These are phyloP conservation scores for Dasypus novemcinctus DNA, from an alignment of 2,113 vertebrate species.

Conservation along the genomic window DNA sequence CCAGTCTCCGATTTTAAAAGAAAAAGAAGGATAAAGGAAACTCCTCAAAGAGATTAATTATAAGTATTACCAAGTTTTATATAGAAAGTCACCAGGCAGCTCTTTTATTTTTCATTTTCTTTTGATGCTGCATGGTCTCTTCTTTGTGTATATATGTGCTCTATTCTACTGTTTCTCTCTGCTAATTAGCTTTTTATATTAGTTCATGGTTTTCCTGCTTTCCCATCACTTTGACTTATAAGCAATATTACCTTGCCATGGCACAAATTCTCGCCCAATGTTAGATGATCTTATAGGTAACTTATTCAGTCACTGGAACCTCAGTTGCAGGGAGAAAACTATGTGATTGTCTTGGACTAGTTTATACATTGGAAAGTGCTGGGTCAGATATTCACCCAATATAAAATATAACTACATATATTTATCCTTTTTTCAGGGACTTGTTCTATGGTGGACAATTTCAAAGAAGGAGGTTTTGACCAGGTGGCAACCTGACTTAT, in stretches of 20 bases:
- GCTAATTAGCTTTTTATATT: not conserved
- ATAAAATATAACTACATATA: not conserved
- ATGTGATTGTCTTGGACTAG: not conserved
- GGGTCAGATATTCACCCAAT: not conserved
- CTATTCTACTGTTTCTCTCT: not conserved
- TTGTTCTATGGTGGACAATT: not conserved
- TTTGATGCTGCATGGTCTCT: not conserved
- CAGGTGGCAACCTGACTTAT: not conserved
- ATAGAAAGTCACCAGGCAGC: not conserved
- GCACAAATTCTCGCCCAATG: not conserved
- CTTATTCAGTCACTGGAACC: not conserved
- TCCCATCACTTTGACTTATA: not conserved
- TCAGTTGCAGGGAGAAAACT: not conserved
- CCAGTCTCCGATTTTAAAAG: not conserved
- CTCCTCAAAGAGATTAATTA: not conserved
- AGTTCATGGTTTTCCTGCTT: not conserved
- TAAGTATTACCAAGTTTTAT: not conserved
- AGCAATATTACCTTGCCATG: not conserved
- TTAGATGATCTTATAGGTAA: not conserved
- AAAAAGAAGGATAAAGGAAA: not conserved
- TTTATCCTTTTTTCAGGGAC: not conserved
- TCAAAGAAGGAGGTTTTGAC: not conserved
- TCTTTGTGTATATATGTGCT: not conserved
- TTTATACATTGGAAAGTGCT: conserved; percentile 14
- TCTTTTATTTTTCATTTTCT: not conserved